Evolutionary conservation across 2,888 invertebrate species (phyloP), one percentile per base, ranked within the genome.

Genomic region (Drosophila austrosaltans): DNA sequence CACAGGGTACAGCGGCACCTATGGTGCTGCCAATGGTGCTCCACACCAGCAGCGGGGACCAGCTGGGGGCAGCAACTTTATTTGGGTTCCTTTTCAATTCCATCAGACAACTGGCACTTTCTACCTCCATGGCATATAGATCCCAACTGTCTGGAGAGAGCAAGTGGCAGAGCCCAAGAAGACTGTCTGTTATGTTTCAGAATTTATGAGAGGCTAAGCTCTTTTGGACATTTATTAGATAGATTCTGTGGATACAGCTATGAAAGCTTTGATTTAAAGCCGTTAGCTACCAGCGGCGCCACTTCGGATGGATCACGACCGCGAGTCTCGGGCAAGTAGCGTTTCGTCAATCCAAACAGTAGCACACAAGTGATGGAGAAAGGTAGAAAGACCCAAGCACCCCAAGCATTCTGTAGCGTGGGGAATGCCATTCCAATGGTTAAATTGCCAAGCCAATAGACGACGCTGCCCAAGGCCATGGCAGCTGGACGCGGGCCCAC

Each of bases 391-490:
- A 95, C 95, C 81, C 94, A 94, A 0, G 96, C 93, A 0, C 96
- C 96, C 75, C 96, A 94, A 16, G 92, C 78, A 22, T 91, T 92
- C 78, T 95, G 93, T 89, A 97, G 89, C 3, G 92, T 92, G 10
- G 96, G 95, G 93, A 82, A 97, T 10, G 68, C 63, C 75, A 72
- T 72, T 10, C 72, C 72, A 10, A 72, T 72, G 30, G 74, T 54
- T 40, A 72, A 59, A 48, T 98, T 98, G 44, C 96, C 96, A 1
- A 94, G 94, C 97, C 98, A 98, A 91, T 97, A 98, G 72, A 95
- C 94, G 82, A 97, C 94, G 67, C 97, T 96, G 36, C 97, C 97
- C 89, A 97, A 93, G 44, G 97, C 95, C 97, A 97, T 97, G 53
- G 96, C 97, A 5, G 95, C 95, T 0, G 96, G 95, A 20, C 97